phyloP scores from a whole-genome alignment of 1,140 invertebrate species.

The Drosophila kanapiae region DNA sequence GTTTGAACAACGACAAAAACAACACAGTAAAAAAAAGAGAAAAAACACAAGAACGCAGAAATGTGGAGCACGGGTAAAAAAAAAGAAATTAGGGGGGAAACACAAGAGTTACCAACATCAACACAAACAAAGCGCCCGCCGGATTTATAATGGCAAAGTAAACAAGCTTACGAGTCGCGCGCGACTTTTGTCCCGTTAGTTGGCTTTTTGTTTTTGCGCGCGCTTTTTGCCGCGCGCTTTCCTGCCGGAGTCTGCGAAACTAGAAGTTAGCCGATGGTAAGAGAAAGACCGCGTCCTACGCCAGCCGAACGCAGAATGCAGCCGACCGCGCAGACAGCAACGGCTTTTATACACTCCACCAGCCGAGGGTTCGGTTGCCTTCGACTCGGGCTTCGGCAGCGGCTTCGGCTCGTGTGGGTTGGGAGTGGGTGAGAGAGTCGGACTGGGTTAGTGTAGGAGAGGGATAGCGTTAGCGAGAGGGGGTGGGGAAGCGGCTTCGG shows the following conservation, averaged over 20 bases:
- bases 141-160: conserved; percentile 80
- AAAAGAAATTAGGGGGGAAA: conserved; percentile 6
- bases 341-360: conserved; percentile 62
- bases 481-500: conserved; percentile 26
- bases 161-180: conserved; percentile 71
- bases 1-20: conserved; percentile 56
- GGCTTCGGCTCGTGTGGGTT: conserved; percentile 17
- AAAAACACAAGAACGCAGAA: conserved; percentile 16
- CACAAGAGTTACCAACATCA: conserved; percentile 57
- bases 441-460: too few relatives aligned
- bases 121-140: conserved; percentile 65
- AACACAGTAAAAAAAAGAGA: conserved; percentile 32
- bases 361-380: conserved; percentile 3
- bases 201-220: conserved; percentile 67
- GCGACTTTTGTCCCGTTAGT: conserved; percentile 55
- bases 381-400: conserved; percentile 27
- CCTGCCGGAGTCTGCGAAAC: conserved; percentile 3
- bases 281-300: conserved; percentile 58
- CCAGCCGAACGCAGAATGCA: conserved; percentile 76
- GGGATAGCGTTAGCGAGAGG: not conserved
- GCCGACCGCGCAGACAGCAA: conserved; percentile 24
- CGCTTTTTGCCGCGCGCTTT: conserved; percentile 65
- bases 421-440: not conserved
- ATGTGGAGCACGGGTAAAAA: conserved; percentile 15
- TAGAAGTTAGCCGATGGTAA: not conserved